phyloP scores from a whole-genome alignment of 2,113 vertebrate species.

The Pelvicachromis taeniatus region DNA sequence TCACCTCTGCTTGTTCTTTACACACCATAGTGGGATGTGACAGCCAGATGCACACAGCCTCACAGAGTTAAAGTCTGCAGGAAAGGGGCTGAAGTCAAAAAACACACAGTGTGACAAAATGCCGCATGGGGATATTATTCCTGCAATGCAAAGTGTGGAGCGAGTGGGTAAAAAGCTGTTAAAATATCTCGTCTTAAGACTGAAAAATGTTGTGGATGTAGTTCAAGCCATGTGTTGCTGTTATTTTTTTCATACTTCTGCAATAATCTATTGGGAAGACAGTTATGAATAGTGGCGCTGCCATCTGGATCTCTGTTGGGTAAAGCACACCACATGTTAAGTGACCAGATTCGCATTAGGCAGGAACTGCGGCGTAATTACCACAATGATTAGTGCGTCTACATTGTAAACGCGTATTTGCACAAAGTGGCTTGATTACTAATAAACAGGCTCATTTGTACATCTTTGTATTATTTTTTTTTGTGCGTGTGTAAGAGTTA shows the following conservation, averaged over 20 bases:
- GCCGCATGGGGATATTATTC: constrained; percentile 16
- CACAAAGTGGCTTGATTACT: constrained; percentile 39
- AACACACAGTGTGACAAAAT: constrained; percentile 1
- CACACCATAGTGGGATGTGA: neutral
- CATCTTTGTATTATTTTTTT: constrained; percentile 9
- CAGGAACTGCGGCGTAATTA: constrained; percentile 26
- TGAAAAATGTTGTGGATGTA: constrained; percentile 2
- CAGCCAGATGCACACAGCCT: constrained; percentile 21
- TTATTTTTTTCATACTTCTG: constrained; percentile 4
- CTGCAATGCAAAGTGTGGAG: constrained; percentile 11
- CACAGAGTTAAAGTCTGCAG: neutral
- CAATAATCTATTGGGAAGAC: constrained; percentile 13
- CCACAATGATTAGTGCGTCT: constrained; percentile 34
- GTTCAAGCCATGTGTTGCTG: neutral
- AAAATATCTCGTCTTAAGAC: constrained; percentile 1
- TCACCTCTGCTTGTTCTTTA: neutral
- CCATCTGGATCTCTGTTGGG: constrained; percentile 31
- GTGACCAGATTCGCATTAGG: constrained; percentile 42
- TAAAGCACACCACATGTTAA: constrained; percentile 42
- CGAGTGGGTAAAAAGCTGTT: constrained; percentile 18
- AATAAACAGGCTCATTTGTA: constrained; percentile 46
- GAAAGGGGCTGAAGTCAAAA: neutral
- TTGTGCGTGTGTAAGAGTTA: neutral
- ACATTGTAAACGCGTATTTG: constrained; percentile 13
- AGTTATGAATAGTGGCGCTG: constrained; percentile 14